Evolutionary conservation across 2,888 invertebrate genomes (phyloP).

Genomic region (Julus scanicus): DNA sequence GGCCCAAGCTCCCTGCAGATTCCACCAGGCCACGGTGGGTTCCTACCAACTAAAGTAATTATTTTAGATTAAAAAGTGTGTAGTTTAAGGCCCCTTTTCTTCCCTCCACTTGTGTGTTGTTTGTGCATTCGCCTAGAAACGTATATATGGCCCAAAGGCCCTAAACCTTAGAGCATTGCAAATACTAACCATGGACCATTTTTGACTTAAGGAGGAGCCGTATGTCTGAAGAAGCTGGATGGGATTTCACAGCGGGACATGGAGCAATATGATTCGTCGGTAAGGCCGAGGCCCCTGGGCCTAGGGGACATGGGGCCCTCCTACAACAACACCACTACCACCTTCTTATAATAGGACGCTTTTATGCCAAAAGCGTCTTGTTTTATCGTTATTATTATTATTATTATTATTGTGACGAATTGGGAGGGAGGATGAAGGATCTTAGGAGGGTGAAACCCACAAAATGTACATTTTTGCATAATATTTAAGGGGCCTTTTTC

Average conservation of each 20-base stretch:
- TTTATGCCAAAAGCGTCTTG: no score
- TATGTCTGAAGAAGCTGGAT: neutral
- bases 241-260: neutral
- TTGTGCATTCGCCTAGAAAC: no score
- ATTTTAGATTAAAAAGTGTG: neutral
- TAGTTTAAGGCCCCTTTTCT: no score
- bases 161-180: no score
- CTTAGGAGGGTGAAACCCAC: neutral
- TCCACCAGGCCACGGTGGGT: slow-evolving; percentile 20
- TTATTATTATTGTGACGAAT: neutral
- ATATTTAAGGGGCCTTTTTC: neutral
- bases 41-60: slow-evolving; percentile 40
- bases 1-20: slow-evolving; percentile 59
- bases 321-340: neutral
- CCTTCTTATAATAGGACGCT: neutral
- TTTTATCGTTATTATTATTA: neutral
- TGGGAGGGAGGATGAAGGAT: neutral
- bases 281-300: neutral
- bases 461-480: neutral
- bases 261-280: neutral
- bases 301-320: neutral
- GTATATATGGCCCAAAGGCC: no score
- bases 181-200: no score
- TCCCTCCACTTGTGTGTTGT: no score
- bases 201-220: neutral